Conservation (phyloP, 2,888 invertebrate genomes). For the Psylliodes chrysocephalus region DNA sequence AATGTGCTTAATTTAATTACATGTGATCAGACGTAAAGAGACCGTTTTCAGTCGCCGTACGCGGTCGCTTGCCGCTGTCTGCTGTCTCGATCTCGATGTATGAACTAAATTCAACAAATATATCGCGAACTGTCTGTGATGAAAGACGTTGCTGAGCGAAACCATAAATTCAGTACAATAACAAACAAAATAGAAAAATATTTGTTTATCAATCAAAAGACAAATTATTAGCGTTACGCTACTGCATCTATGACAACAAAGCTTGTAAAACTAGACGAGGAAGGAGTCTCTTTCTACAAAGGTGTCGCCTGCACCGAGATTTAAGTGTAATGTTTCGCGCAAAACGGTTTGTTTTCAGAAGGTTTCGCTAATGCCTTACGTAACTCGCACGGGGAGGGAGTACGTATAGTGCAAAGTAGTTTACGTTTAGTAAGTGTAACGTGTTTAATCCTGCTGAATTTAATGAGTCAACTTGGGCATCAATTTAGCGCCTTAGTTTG, state of each 20-base stretch:
- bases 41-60: no score
- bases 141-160: no score
- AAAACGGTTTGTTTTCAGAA: constrained; percentile 34
- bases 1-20: no score
- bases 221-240: no score
- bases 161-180: no score
- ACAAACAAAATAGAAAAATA: no score
- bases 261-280: constrained; percentile 49
- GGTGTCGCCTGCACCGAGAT: constrained; percentile 45
- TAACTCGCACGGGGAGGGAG: neutral
- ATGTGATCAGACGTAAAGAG: no score
- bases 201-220: no score
- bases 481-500: constrained; percentile 13
- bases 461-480: constrained; percentile 17
- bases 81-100: no score
- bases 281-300: constrained; percentile 50
- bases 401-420: neutral
- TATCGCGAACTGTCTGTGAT: no score
- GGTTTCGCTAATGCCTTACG: constrained; percentile 26
- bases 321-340: constrained; percentile 43
- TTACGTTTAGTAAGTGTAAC: neutral
- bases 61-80: no score
- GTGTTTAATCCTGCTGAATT: constrained; percentile 3
- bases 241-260: neutral
- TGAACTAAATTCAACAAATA: no score